A percentile compares a stretch with the other conserved stretches of the same genome.
These are phyloP conservation scores for Drosophila leontia DNA, from an alignment of 1,140 invertebrate genomes.

Conservation along the genomic window DNA sequence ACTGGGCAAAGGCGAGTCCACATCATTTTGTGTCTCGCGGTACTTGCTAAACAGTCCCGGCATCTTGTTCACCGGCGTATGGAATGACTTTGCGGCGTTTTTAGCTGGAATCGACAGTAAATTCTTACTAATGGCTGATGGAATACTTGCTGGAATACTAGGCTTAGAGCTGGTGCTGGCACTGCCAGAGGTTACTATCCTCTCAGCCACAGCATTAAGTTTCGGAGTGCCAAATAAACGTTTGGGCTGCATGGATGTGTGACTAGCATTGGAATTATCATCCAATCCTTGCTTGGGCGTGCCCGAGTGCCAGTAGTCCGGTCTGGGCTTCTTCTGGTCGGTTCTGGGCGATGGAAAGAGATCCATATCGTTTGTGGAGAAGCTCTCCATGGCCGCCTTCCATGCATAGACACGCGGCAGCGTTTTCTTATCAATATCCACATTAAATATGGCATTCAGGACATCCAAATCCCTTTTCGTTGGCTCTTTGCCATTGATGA, in stretches of 20 bases:
- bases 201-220: slow-evolving; percentile 18
- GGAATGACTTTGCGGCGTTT: not conserved
- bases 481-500: slow-evolving; percentile 86
- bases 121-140: not conserved
- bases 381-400: slow-evolving; percentile 87
- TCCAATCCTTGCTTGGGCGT: slow-evolving; percentile 1
- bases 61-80: slow-evolving; percentile 9
- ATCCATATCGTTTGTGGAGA: slow-evolving; percentile 86
- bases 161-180: not conserved
- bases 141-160: not conserved
- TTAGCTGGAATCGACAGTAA: not conserved
- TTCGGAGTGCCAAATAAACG: slow-evolving; percentile 49
- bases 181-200: not conserved
- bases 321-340: slow-evolving; percentile 44
- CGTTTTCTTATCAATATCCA: slow-evolving; percentile 85
- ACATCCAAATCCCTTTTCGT: slow-evolving; percentile 90
- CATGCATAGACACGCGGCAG: slow-evolving; percentile 90
- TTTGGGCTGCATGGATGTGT: slow-evolving; percentile 30
- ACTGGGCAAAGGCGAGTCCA: not conserved
- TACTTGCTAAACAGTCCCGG: slow-evolving; percentile 12
- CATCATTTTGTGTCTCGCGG: not conserved
- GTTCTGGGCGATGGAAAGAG: slow-evolving; percentile 72
- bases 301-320: slow-evolving; percentile 3
- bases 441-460: slow-evolving; percentile 87
- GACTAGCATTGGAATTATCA: not conserved